Base-by-base conservation (phyloP, 2,113 vertebrate species). In the Oreochromis tanganicae region DNA sequence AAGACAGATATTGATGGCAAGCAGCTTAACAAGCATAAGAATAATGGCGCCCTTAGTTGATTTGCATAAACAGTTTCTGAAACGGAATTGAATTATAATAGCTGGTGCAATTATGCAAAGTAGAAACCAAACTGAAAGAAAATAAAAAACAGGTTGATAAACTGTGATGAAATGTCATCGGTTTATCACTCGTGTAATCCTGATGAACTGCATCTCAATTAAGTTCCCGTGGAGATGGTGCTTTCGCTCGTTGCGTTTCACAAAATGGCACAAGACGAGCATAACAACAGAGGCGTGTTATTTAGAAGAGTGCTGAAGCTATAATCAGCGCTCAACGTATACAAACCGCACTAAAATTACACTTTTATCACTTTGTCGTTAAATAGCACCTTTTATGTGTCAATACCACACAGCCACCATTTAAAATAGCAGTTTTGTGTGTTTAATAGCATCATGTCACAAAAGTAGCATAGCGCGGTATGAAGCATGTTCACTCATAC, bases 11-110 rank as follows among this genome's bases (percentile, higher is more conserved):
- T 29, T 79, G 29, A 90, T 66, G 89, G 83, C 75, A 84, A 90
- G 85, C 80, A 66, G 43, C 81, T 90, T 85, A 88, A 86, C 61
- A 63, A 57, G 79, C 81, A 81, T 32, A 83, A 27, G 17, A 82
- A 29, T 50, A 84, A 73, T 14, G 1, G 2, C 29, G 17, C 5
- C 5, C 43, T 81, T 85, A 78, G 34, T 85, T n/a, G 11, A 52
- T 46, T 54, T 80, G 24, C 54, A 43, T 43, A 52, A 85, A 46
- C 17, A 32, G 19, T 63, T 66, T 34, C 73, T 80, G 59, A 68
- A 81, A 81, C 11, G 38, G 32, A 75, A 79, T 59, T 54, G 9
- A 48, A 57, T 38, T 71, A 78, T 21, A 75, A 38, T 48, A 57
- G 61, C 38, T 61, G 24, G 50, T 32, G 71, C 55, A 19, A 32